Conservation (phyloP, 2,888 invertebrate species). For the Melinaea marsaeus region DNA sequence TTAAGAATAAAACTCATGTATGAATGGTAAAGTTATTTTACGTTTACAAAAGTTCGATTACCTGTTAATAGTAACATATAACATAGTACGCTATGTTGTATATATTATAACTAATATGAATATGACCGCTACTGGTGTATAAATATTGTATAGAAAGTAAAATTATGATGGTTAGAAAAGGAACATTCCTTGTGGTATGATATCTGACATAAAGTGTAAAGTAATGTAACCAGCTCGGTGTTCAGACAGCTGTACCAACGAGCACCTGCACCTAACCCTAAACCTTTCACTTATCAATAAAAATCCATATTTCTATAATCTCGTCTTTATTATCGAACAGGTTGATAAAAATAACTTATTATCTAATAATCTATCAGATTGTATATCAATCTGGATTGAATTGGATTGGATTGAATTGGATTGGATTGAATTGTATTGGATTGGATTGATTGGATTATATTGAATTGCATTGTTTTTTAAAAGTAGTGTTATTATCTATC, state of each 20-base stretch:
- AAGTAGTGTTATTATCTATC: no score
- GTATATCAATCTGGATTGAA: no score
- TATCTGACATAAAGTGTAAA: conserved; percentile 8
- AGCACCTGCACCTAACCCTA: conserved; percentile 36
- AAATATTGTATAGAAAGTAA: neutral
- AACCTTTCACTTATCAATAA: conserved; percentile 64
- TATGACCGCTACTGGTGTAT: neutral
- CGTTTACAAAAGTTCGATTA: no score
- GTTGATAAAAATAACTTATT: neutral
- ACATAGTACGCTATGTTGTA: neutral
- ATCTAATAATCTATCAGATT: neutral
- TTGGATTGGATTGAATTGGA: no score
- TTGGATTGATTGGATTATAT: neutral
- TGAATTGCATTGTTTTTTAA: neutral
- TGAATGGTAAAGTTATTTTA: no score
- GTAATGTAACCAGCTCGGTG: conserved; percentile 43
- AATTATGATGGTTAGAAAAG: conserved; percentile 3
- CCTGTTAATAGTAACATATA: no score
- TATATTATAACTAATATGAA: neutral
- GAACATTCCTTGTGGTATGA: neutral
- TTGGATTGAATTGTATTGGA: neutral
- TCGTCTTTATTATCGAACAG: neutral
- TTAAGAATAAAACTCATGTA: no score
- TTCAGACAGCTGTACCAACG: conserved; percentile 43
- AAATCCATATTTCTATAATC: conserved; percentile 62